Percentiles rank a stretch among this genome's conserved stretches.
Evolutionary conservation across 2,113 vertebrate species (phyloP).

Genomic region (Calyptomena viridis): DNA sequence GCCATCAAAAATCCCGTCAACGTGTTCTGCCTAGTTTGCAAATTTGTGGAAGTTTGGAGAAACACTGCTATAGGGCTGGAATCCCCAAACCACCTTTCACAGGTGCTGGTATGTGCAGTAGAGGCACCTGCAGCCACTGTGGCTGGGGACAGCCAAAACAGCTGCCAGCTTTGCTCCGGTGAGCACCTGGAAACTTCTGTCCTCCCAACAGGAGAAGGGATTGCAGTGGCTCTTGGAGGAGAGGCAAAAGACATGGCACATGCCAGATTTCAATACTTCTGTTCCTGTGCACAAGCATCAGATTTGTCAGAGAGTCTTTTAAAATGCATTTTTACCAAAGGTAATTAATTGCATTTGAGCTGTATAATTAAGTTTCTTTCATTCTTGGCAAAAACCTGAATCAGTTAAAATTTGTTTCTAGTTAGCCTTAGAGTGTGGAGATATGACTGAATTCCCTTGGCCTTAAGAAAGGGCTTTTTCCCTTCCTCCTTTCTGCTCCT

Average conservation of each 20-base stretch:
- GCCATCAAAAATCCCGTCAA: neutral
- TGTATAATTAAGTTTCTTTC: neutral
- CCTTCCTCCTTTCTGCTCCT: neutral
- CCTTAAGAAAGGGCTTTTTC: neutral
- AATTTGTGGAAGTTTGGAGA: neutral
- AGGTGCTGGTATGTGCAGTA: neutral
- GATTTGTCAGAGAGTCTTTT: neutral
- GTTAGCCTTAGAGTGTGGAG: neutral
- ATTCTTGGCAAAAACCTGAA: neutral
- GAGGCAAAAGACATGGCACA: fast-evolving
- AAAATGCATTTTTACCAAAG: neutral
- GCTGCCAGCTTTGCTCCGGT: neutral
- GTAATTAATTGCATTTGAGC: neutral
- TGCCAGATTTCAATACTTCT: neutral
- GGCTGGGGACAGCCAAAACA: neutral
- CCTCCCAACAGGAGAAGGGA: neutral
- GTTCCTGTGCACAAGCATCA: neutral
- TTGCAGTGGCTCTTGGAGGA: fast-evolving
- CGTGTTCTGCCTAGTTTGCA: neutral
- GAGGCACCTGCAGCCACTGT: fast-evolving
- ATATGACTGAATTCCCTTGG: fast-evolving
- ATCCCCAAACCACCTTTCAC: neutral
- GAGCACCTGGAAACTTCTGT: fast-evolving
- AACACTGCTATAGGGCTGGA: neutral
- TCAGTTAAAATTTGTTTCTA: neutral